Evolutionary conservation across 2,113 vertebrate species (phyloP).

Genomic region (Ornithorhynchus anatinus): DNA sequence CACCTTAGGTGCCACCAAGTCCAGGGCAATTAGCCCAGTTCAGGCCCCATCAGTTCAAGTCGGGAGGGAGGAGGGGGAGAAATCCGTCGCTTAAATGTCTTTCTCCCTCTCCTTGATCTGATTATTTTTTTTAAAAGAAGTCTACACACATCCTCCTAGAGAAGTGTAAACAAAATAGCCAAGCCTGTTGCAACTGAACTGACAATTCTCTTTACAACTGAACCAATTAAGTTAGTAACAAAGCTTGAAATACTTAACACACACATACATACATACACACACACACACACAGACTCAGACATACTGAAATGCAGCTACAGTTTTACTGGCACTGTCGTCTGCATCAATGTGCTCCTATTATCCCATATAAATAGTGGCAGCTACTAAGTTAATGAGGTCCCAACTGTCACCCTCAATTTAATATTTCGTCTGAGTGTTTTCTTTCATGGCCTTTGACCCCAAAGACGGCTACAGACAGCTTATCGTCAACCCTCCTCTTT

Average conservation of each 20-base stretch:
- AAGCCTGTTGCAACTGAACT: not conserved
- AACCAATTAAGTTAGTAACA: slow-evolving; percentile 16
- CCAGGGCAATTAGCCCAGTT: not conserved
- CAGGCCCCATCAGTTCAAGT: not conserved
- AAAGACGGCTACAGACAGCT: not conserved
- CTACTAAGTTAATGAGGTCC: slow-evolving; percentile 13
- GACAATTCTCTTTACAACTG: slow-evolving; percentile 3
- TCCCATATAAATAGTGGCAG: slow-evolving; percentile 28
- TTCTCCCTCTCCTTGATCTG: too few relatives aligned
- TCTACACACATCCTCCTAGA: not conserved
- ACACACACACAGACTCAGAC: rapidly evolving
- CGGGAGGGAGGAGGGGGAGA: too few relatives aligned
- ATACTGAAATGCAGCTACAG: not conserved
- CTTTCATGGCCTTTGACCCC: not conserved
- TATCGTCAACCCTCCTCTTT: not conserved
- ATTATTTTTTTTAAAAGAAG: slow-evolving; percentile 28
- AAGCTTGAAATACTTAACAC: slow-evolving; percentile 3
- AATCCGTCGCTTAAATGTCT: too few relatives aligned
- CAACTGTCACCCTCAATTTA: slow-evolving; percentile 11
- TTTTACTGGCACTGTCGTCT: not conserved
- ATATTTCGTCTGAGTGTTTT: slow-evolving; percentile 14
- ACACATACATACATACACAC: not conserved
- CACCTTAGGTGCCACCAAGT: not conserved
- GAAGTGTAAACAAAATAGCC: slow-evolving; percentile 9
- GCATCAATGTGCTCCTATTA: not conserved